Evolutionary conservation across 2,888 invertebrate genomes (phyloP).

Genomic region (Platycheirus rosarum): DNA sequence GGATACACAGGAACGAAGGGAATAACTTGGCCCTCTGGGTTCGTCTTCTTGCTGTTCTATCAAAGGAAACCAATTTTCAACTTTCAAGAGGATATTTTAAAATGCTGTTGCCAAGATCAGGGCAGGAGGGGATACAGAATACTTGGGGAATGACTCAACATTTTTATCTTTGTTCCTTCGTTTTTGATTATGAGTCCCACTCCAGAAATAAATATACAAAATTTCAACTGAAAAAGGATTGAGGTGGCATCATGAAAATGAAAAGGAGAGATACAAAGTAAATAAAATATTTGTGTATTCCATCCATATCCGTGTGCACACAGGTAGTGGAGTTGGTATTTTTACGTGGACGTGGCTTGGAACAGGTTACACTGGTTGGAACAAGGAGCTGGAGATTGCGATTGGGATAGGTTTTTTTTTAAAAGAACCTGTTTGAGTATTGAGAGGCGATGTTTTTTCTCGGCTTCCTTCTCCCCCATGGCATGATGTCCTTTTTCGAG

Average conservation of each 20-base stretch:
- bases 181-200: conserved; percentile 9
- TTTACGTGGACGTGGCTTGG: neutral
- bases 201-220: conserved; percentile 37
- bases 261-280: conserved; percentile 58
- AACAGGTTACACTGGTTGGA: conserved; percentile 68
- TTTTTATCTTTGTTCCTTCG: conserved; percentile 26
- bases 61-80: conserved; percentile 62
- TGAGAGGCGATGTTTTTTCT: conserved; percentile 6
- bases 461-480: conserved; percentile 37
- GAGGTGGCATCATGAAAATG: conserved; percentile 12
- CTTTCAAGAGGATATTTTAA: conserved; percentile 59
- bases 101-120: conserved; percentile 14
- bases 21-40: neutral
- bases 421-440: conserved; percentile 64
- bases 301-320: conserved; percentile 51
- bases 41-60: conserved; percentile 38
- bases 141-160: conserved; percentile 56
- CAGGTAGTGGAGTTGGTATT: conserved; percentile 44
- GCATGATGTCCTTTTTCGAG: conserved; percentile 68
- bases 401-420: conserved; percentile 21
- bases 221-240: conserved; percentile 69
- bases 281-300: conserved; percentile 57
- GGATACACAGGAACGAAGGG: neutral
- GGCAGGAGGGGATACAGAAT: conserved; percentile 54
- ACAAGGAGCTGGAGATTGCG: conserved; percentile 40